Percentiles rank a stretch among this genome's conserved stretches.
phyloP scores from a whole-genome alignment of 2,113 vertebrate species.

The Eupsittula cactorum region DNA sequence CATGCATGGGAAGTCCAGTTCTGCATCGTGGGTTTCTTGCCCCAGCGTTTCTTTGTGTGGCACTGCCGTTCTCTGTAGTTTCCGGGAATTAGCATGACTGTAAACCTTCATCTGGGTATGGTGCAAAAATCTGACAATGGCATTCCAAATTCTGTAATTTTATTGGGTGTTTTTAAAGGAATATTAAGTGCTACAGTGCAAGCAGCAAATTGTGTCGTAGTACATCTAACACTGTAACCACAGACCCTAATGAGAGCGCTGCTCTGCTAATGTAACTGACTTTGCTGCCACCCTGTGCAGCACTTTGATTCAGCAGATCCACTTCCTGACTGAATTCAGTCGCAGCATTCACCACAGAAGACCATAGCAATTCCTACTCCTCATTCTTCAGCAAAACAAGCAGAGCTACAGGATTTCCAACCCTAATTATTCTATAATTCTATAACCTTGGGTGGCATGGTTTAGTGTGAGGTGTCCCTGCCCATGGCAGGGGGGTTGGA shows the following conservation, averaged over 20 bases:
- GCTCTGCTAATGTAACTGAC: neutral
- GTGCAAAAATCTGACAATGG: neutral
- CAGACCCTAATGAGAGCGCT: rapidly evolving
- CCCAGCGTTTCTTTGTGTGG: neutral
- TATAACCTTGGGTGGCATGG: too few species aligned
- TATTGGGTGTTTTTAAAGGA: neutral
- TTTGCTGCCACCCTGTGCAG: neutral
- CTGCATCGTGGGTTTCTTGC: neutral
- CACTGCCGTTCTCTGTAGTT: neutral
- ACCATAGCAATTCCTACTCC: neutral
- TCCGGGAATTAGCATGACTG: neutral
- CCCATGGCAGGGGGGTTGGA: too few species aligned
- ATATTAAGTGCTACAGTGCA: neutral
- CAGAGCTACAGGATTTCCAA: neutral
- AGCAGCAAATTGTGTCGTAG: neutral
- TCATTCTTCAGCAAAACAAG: neutral
- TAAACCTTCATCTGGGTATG: neutral
- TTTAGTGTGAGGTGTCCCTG: too few species aligned
- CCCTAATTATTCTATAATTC: too few species aligned
- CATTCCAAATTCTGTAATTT: neutral
- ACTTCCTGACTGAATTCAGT: neutral
- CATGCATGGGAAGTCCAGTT: neutral
- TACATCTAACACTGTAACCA: neutral
- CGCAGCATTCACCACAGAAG: neutral
- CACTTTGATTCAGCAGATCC: neutral